These are phyloP conservation scores for Helleia helle DNA, from an alignment of 2,888 invertebrate genomes.

Conservation along the genomic window DNA sequence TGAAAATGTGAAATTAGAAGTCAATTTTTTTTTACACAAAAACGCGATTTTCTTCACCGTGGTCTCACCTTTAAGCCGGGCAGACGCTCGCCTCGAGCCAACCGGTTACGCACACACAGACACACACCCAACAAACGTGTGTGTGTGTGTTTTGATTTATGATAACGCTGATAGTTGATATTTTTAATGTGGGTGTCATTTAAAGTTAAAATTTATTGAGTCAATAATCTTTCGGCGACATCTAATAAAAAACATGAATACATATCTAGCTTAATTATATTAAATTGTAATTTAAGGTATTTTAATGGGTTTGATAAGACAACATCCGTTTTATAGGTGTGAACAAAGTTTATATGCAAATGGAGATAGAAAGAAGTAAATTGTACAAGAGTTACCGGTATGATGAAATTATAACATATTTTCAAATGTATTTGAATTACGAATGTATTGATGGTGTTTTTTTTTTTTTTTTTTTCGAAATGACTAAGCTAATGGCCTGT, in stretches of 20 bases:
- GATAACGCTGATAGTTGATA: slow-evolving; percentile 28
- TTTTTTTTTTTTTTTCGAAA: no score
- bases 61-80: slow-evolving; percentile 23
- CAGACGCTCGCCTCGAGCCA: slow-evolving; percentile 35
- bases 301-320: background rate
- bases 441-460: no score
- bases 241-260: slow-evolving; percentile 21
- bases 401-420: no score
- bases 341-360: background rate
- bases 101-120: slow-evolving; percentile 36
- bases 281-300: background rate
- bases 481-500: no score
- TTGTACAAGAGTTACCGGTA: no score
- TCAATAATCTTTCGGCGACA: background rate
- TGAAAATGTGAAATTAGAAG: no score
- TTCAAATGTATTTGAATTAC: no score
- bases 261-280: slow-evolving; percentile 16
- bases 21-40: no score
- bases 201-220: slow-evolving; percentile 15
- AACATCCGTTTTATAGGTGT: background rate
- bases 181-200: slow-evolving; percentile 22
- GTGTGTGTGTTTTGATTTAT: slow-evolving; percentile 11
- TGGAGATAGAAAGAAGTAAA: no score
- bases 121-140: slow-evolving; percentile 17
- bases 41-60: slow-evolving; percentile 10